phyloP scores from a whole-genome alignment of 2,888 invertebrate species.

The Acronicta leporina region DNA sequence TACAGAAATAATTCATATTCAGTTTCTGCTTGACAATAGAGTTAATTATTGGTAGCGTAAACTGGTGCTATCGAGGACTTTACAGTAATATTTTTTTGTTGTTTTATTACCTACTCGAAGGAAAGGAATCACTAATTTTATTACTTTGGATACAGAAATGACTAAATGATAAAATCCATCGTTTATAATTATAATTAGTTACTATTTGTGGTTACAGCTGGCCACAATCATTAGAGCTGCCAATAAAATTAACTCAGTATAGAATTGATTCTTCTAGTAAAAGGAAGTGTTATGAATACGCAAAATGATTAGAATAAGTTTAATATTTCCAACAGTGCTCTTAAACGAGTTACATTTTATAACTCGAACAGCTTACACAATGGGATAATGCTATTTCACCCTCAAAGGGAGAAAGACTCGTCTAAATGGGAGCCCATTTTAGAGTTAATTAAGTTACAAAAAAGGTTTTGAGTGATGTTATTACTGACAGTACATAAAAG shows the following conservation, averaged over 20 bases:
- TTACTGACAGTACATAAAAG: not conserved
- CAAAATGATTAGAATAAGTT: not conserved
- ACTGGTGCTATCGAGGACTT: no score
- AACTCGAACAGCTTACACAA: slow-evolving; percentile 24
- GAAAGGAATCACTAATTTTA: no score
- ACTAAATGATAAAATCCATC: not conserved
- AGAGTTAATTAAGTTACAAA: slow-evolving; percentile 14
- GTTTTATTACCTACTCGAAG: no score
- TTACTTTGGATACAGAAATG: not conserved
- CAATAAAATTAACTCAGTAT: no score
- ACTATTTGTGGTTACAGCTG: no score
- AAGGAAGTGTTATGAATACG: no score
- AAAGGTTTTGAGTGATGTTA: not conserved
- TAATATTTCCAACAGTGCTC: slow-evolving; percentile 18
- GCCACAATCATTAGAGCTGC: no score
- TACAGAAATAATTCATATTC: not conserved
- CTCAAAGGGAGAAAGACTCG: not conserved
- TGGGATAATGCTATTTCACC: slow-evolving; percentile 27
- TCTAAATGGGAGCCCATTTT: slow-evolving; percentile 19
- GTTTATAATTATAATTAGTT: no score
- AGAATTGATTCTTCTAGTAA: no score
- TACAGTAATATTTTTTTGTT: no score
- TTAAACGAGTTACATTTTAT: slow-evolving; percentile 28
- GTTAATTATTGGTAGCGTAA: no score
- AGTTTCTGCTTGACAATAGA: not conserved